Percentiles rank a stretch among this genome's conserved stretches.
phyloP scores from a whole-genome alignment of 1,140 invertebrate species.

The Cryptotermes secundus region DNA sequence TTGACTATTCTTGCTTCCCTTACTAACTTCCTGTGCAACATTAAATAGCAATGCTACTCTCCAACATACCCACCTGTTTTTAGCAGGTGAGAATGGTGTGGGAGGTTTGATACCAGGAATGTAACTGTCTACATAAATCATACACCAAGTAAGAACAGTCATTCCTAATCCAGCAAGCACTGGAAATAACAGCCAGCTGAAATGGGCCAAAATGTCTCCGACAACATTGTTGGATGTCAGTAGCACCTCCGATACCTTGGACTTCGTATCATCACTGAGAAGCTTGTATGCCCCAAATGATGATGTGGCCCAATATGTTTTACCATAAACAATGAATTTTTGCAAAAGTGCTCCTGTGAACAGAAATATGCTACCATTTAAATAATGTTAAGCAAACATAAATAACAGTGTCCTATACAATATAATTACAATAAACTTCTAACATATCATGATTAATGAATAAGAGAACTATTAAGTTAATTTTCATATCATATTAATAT shows the following conservation, averaged over 20 bases:
- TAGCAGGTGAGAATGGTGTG: slow-evolving; percentile 25
- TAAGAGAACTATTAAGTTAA: too few relatives aligned
- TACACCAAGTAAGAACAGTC: slow-evolving; percentile 20
- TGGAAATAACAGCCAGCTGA: slow-evolving; percentile 25
- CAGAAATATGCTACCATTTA: too few relatives aligned
- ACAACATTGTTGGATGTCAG: neutral
- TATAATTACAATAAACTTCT: too few relatives aligned
- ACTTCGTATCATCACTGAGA: neutral
- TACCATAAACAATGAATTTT: neutral
- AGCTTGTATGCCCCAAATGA: neutral
- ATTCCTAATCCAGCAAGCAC: slow-evolving; percentile 1
- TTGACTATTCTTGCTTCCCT: too few relatives aligned
- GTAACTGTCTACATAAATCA: slow-evolving; percentile 29
- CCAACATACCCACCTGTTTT: neutral
- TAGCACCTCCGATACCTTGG: neutral
- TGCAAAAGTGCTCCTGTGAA: neutral
- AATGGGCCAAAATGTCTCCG: neutral
- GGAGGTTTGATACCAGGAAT: slow-evolving; percentile 30
- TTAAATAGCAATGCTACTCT: too few relatives aligned
- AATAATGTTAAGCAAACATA: too few relatives aligned
- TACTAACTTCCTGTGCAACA: too few relatives aligned
- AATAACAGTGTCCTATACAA: too few relatives aligned
- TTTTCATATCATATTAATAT: too few relatives aligned
- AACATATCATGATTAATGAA: too few relatives aligned
- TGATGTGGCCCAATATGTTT: neutral